Evolutionary conservation across 2,113 vertebrate genomes (phyloP), one percentile per base, ranked within the genome.

Genomic region (Malurus cyaneus): DNA sequence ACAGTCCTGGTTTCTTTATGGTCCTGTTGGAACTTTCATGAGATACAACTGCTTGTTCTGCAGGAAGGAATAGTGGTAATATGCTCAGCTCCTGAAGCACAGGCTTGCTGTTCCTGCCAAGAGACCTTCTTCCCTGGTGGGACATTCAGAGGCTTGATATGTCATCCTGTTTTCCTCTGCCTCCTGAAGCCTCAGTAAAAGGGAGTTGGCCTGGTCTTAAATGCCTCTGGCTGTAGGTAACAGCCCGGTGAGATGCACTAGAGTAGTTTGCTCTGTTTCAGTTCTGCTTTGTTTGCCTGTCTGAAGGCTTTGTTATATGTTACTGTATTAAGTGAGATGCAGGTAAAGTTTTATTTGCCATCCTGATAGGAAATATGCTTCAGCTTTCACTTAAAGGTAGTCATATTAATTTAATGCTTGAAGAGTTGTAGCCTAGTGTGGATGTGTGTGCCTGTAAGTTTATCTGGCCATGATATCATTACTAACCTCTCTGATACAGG

Each of bases 221-320:
- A 32, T 62, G 44, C 31, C 14, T 54, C 47, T 46, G 61, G 23
- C 46, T 0, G 0, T 44, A 62, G 50, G 59, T 80, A 59, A 23
- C 3, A 4, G 50, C 24, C 3, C 26, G 46, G 25, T 80, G 60
- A 80, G 28, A 36, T 80, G 47, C 12, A 18, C 4, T 36, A 7
- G 20, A 32, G 54, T 59, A 44, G 29, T 62, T 76, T n/a, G 36
- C 11, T 36, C 5, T 50, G 42, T 81, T 80, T 86, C 32, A 56
- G 26, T 83, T 80, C 54, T 80, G 28, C 32, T 93, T 88, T 89
- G 26, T 41, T 87, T 67, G 53, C 46, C 47, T 86, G n/a, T 44
- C 47, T 59, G 57, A 91, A 60, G 28, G 25, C 18, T 81, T 74
- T 42, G 29, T 49, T 53, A 36, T 16, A 25, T 91, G 23, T 61